phyloP scores from a whole-genome alignment of 2,113 vertebrate genomes.

The Salvelinus fontinalis region DNA sequence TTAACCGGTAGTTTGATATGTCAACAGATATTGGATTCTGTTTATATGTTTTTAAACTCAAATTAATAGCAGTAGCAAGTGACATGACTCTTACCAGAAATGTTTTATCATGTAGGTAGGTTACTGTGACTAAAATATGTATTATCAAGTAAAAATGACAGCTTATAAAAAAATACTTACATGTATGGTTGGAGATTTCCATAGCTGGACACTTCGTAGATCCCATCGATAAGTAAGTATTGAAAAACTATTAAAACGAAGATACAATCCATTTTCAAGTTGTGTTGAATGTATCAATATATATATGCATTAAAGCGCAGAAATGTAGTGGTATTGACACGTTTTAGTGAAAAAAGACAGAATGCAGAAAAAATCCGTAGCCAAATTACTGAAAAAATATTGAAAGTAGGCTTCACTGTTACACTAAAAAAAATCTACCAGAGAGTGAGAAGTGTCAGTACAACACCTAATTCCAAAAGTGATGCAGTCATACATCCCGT shows the following conservation, averaged over 20 bases:
- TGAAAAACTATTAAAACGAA: slow-evolving; percentile 45
- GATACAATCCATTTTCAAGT: slow-evolving; percentile 55
- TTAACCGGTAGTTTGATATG: no score
- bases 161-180: slow-evolving; percentile 76
- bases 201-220: slow-evolving; percentile 44
- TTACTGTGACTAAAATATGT: background rate
- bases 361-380: background rate
- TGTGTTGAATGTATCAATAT: background rate
- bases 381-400: background rate
- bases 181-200: slow-evolving; percentile 78
- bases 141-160: background rate
- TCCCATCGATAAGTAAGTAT: slow-evolving; percentile 55
- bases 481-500: background rate
- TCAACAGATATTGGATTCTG: no score
- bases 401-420: background rate
- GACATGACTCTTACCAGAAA: background rate
- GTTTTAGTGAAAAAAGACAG: background rate
- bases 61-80: background rate
- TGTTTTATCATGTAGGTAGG: background rate
- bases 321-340: background rate
- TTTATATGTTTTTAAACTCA: no score
- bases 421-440: background rate
- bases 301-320: slow-evolving; percentile 24
- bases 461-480: background rate
- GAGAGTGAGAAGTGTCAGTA: background rate